Evolutionary conservation across 2,113 vertebrate genomes (phyloP).

Genomic region (Hydrochoerus hydrochaeris): DNA sequence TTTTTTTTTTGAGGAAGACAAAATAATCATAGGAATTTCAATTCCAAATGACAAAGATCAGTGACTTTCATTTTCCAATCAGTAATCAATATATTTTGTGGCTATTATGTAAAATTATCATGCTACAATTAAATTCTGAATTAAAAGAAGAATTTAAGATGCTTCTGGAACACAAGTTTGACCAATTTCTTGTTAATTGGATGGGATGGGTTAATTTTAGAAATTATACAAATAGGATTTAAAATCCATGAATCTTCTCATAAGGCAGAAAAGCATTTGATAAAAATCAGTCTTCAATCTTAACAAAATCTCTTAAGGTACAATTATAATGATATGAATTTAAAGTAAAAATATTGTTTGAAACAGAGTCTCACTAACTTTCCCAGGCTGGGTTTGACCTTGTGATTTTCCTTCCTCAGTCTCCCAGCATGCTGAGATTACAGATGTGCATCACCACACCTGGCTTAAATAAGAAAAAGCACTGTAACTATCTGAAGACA

Average conservation of each 20-base stretch:
- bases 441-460: background rate
- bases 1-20: background rate
- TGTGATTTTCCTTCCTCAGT: background rate
- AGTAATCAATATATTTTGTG: conserved; percentile 37
- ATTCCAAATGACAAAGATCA: background rate
- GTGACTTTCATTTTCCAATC: conserved; percentile 20
- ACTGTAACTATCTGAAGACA: background rate
- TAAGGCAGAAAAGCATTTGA: conserved; percentile 20
- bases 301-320: conserved; percentile 11
- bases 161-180: background rate
- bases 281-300: conserved; percentile 50
- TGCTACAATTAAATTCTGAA: background rate
- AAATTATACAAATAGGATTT: conserved; percentile 22
- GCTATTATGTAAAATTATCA: conserved; percentile 35
- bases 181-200: background rate
- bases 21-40: conserved; percentile 39
- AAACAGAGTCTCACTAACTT: background rate
- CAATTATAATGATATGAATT: background rate
- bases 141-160: conserved; percentile 42
- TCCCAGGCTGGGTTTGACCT: background rate
- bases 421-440: background rate
- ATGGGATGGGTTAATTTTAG: background rate
- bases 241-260: background rate
- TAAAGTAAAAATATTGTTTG: background rate
- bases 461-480: background rate